Percentiles rank a stretch among this genome's conserved stretches.
phyloP scores from a whole-genome alignment of 2,797 vertebrate genomes.

The Amazona ochrocephala region DNA sequence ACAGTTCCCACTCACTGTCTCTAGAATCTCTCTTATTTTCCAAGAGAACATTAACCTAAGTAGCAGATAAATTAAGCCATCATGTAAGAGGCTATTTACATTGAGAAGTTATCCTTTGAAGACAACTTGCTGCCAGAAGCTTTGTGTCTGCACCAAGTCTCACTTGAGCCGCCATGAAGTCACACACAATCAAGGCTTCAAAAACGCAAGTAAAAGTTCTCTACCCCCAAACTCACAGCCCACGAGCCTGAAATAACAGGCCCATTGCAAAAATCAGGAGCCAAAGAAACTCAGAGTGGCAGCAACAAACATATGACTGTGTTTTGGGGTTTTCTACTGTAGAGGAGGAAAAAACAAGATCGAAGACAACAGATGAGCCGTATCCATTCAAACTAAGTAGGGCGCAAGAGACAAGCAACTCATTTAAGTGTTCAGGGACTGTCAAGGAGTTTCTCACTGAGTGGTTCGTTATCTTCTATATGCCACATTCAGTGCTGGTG shows the following conservation, averaged over 20 bases:
- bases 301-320: neutral
- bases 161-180: neutral
- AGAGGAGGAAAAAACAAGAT: neutral
- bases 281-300: neutral
- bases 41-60: neutral
- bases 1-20: neutral
- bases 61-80: neutral
- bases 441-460: neutral
- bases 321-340: neutral
- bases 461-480: neutral
- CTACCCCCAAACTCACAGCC: neutral
- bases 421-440: neutral
- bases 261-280: neutral
- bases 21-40: neutral
- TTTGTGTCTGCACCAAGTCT: neutral
- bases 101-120: neutral
- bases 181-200: neutral
- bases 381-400: neutral
- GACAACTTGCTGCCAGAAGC: neutral
- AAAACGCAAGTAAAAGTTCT: neutral
- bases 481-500: neutral
- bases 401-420: neutral
- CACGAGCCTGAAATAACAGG: neutral
- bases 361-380: neutral
- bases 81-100: neutral